Evolutionary conservation across 2,888 invertebrate genomes (phyloP).

Genomic region (Cerastis rubricosa): DNA sequence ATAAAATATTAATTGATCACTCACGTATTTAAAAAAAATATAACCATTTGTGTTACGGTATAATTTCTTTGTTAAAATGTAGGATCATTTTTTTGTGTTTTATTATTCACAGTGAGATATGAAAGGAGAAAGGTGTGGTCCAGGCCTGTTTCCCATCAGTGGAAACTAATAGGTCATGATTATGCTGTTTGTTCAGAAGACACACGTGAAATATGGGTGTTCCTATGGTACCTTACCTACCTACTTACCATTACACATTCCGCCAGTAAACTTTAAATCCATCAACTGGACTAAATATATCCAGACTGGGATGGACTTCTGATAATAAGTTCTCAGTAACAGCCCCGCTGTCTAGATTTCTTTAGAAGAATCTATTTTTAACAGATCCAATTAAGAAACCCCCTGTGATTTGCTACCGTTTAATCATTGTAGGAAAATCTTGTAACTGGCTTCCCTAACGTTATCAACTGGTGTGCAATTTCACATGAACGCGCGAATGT

Average conservation of each 20-base stretch:
- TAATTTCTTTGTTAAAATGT: slow-evolving; percentile 7
- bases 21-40: neutral
- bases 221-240: neutral
- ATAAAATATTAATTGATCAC: slow-evolving; percentile 18
- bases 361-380: neutral
- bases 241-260: neutral
- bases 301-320: neutral
- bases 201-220: neutral
- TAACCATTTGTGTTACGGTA: neutral
- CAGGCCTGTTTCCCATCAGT: neutral
- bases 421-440: slow-evolving; percentile 9
- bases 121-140: too few relatives aligned
- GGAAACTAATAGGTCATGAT: neutral
- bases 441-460: neutral
- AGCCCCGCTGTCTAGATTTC: neutral
- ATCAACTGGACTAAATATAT: neutral
- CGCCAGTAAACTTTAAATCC: neutral
- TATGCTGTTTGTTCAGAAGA: neutral
- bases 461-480: slow-evolving; percentile 33
- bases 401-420: neutral
- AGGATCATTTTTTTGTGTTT: neutral
- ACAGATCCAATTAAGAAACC: slow-evolving; percentile 11
- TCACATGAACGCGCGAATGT: slow-evolving; percentile 29
- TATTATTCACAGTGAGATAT: neutral
- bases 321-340: neutral